Base-by-base conservation (phyloP, 2,888 invertebrate genomes). In the Stomorhina lunata region DNA sequence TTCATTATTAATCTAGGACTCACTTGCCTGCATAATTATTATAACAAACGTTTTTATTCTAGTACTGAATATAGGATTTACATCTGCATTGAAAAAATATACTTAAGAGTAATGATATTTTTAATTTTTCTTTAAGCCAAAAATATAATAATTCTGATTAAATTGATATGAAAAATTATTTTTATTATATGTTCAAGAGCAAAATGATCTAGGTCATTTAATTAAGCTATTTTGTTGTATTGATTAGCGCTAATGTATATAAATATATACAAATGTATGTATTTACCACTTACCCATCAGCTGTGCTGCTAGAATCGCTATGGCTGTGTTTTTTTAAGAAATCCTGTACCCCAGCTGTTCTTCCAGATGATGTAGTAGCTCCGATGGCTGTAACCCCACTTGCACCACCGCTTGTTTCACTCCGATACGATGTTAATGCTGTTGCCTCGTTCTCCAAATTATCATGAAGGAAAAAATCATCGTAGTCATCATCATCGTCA, bases 231-330 rank as follows among this genome's bases (percentile, higher is more conserved):
- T n/a, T n/a, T n/a, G n/a, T n/a, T n/a, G n/a, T n/a, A n/a, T n/a
- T n/a, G n/a, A n/a, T n/a, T n/a, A n/a, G n/a, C n/a, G n/a, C n/a
- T n/a, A n/a, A n/a, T n/a, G n/a, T n/a, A n/a, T n/a, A n/a, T n/a
- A n/a, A n/a, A n/a, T n/a, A n/a, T n/a, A n/a, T n/a, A n/a, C n/a
- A n/a, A n/a, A n/a, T n/a, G n/a, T n/a, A n/a, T n/a, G n/a, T n/a
- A 68, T 5, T 32, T 66, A 15, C 37, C 55, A 85, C 86, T 69
- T 85, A 89, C 89, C 86, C 86, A 84, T 87, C 87, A 75, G 83
- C 84, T 22, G 81, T 85, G 32, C 84, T 86, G 71, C 84, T 86
- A 69, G 77, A 84, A 6, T 86, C 87, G 68, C 85, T 87, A 59
- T 86, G 85, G 57, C 68, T 88, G 48, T 86, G 85, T 22, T 86